phyloP scores from a whole-genome alignment of 1,140 invertebrate genomes.

The Campoletis sonorensis region DNA sequence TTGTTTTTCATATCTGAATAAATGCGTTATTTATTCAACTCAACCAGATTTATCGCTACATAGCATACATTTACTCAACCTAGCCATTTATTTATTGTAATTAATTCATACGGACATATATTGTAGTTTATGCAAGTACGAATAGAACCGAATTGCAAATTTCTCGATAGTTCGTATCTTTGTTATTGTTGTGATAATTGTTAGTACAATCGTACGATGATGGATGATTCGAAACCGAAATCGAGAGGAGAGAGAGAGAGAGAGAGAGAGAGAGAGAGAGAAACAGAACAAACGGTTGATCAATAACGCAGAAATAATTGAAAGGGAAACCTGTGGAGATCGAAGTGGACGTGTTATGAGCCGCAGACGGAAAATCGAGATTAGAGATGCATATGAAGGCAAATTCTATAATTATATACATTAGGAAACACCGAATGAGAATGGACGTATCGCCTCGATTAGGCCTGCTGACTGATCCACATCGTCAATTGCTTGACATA shows the following conservation, averaged over 20 bases:
- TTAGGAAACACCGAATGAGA: neutral
- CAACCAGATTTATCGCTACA: too few species aligned
- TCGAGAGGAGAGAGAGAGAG: neutral
- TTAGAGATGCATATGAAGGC: neutral
- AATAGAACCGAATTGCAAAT: neutral
- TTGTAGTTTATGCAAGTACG: too few species aligned
- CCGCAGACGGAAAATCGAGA: neutral
- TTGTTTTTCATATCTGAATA: too few species aligned
- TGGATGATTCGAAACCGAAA: neutral
- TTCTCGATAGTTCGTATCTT: neutral
- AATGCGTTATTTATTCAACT: too few species aligned
- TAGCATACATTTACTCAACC: neutral
- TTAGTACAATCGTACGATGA: neutral
- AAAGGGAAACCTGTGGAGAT: constrained; percentile 22
- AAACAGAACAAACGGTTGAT: neutral
- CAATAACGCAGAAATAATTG: constrained; percentile 11
- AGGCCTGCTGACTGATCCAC: neutral
- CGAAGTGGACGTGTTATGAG: constrained; percentile 15
- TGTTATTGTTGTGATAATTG: neutral
- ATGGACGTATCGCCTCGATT: neutral
- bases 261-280: neutral
- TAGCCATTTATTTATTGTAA: neutral
- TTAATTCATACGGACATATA: too few species aligned
- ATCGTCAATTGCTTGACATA: constrained; percentile 4
- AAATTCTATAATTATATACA: neutral